Evolutionary conservation across 2,797 vertebrate species (phyloP).

Genomic region (Pseudomugil gertrudae): DNA sequence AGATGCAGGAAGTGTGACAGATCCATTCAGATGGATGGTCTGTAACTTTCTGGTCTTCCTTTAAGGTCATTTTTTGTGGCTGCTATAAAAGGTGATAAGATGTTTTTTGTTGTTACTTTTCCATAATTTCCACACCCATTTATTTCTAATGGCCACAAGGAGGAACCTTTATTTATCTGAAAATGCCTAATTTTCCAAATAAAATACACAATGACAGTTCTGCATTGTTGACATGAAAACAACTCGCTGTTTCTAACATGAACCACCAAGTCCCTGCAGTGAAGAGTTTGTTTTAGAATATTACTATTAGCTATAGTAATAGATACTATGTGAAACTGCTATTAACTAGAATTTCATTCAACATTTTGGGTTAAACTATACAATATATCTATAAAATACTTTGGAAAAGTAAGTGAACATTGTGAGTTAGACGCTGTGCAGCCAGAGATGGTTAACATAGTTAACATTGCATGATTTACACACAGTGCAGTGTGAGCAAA

Average conservation of each 20-base stretch:
- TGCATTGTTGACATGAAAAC: neutral
- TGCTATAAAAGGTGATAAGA: neutral
- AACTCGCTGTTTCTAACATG: neutral
- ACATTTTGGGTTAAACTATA: neutral
- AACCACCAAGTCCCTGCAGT: neutral
- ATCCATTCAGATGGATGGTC: neutral
- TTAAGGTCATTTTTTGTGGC: neutral
- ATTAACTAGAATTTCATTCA: neutral
- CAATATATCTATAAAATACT: neutral
- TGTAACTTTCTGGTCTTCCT: neutral
- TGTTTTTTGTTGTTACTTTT: too few relatives aligned
- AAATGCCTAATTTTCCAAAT: neutral
- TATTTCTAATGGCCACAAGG: too few relatives aligned
- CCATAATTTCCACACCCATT: too few relatives aligned
- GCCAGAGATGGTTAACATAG: conserved; percentile 1
- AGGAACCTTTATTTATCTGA: too few relatives aligned
- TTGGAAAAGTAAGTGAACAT: neutral
- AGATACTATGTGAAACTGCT: neutral
- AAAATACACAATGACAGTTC: neutral
- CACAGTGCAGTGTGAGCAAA: conserved; percentile 5
- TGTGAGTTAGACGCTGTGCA: conserved; percentile 21
- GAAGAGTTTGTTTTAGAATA: neutral
- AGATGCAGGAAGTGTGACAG: neutral
- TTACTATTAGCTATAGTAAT: neutral
- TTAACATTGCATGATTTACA: conserved; percentile 18